Percentiles rank a stretch among this genome's conserved stretches.
phyloP scores from a whole-genome alignment of 2,113 vertebrate species.

The Puffinus mauretanicus region DNA sequence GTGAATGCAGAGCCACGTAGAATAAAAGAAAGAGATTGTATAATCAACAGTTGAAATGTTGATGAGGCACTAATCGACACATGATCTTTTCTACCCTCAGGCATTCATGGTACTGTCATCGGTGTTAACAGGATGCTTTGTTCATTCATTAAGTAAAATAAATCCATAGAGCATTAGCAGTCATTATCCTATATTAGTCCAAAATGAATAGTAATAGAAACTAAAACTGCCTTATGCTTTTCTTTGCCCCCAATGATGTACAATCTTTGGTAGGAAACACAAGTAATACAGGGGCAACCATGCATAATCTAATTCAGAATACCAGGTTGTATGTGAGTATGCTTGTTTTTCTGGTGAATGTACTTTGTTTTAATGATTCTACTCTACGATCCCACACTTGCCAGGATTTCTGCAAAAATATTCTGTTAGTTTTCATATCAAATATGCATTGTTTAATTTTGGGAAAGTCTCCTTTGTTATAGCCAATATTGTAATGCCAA shows the following conservation, averaged over 20 bases:
- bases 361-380: not conserved
- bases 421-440: not conserved
- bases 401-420: not conserved
- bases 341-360: not conserved
- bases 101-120: not conserved
- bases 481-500: accelerated
- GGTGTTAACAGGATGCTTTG: not conserved
- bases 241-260: not conserved
- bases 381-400: not conserved
- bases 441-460: not conserved
- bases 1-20: not conserved
- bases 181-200: not conserved
- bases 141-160: not conserved
- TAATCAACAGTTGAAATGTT: not conserved
- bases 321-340: not conserved
- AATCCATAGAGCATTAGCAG: not conserved
- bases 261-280: not conserved
- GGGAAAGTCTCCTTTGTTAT: not conserved
- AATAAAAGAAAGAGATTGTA: not conserved
- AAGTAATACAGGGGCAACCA: not conserved
- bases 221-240: not conserved
- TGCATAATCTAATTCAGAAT: not conserved
- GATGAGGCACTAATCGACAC: not conserved
- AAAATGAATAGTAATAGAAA: not conserved
- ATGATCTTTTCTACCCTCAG: not conserved